Evolutionary conservation across 2,797 vertebrate species (phyloP).

Genomic region (Pteropus rufus): DNA sequence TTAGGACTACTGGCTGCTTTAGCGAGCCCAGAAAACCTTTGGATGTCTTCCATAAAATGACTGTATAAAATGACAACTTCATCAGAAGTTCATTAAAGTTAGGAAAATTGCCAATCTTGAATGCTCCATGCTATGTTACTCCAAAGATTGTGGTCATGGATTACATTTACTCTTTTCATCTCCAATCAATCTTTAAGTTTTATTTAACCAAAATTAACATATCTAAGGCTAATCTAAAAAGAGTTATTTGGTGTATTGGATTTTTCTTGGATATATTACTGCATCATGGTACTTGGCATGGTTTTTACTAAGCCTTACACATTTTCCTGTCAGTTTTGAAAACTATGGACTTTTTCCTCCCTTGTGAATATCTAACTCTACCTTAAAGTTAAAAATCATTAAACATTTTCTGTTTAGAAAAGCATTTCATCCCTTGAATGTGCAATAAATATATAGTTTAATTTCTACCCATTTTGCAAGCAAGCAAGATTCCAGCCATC

Average conservation of each 20-base stretch:
- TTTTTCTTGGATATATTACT: constrained; percentile 33
- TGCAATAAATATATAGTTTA: constrained; percentile 22
- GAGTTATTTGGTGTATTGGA: background rate
- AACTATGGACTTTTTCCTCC: constrained; percentile 34
- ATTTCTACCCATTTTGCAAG: constrained; percentile 21
- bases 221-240: background rate
- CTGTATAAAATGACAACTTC: background rate
- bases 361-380: constrained; percentile 38
- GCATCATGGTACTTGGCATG: background rate
- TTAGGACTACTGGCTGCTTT: background rate
- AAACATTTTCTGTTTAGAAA: background rate
- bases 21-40: background rate
- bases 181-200: background rate
- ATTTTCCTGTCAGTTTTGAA: constrained; percentile 56
- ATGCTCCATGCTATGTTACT: background rate
- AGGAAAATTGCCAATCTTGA: background rate
- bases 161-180: background rate
- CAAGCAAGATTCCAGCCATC: constrained; percentile 13
- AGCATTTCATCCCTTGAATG: constrained; percentile 29
- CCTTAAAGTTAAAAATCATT: constrained; percentile 61
- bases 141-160: background rate
- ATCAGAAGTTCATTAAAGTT: background rate
- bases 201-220: background rate
- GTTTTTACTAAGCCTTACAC: constrained; percentile 27
- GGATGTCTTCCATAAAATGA: background rate